Evolutionary conservation across 2,113 vertebrate genomes (phyloP), one percentile per base, ranked within the genome.

Genomic region (Zosterops japonicus): DNA sequence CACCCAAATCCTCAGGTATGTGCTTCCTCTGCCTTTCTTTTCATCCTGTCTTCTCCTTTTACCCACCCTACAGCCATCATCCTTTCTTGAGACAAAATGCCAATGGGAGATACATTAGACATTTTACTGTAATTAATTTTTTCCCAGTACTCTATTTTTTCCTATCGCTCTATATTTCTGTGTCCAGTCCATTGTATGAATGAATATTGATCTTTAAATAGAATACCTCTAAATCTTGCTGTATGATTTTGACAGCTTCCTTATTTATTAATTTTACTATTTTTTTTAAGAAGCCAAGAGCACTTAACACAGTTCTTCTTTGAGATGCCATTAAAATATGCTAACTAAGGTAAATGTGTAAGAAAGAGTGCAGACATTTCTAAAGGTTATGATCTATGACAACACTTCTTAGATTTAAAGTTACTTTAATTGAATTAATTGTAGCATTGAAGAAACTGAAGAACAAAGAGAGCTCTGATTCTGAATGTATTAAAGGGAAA

Each of bases 361-460:
- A 87, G 71, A 87, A 56, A 61, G 52, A 96, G 92, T 44, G 74
- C 33, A 96, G 95, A 77, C 82, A 89, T 77, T 96, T 97, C 93
- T 92, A 96, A 96, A 97, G 96, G 96, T 97, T 98, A 90, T 96
- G 94, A 89, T 97, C 93, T 97, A 75, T 94, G 91, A 96, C 92
- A 97, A 94, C 21, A 21, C 46, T 90, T 96, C 86, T 88, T 65
- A 95, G 69, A 81, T 96, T 94, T 93, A 86, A 87, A 96, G 68
- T 90, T 91, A 64, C 35, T 95, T 97, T 97, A 97, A 97, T 96
- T 96, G 88, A 97, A 96, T 97, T 97, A 97, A 97, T 97, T 97
- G 83, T 95, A 96, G 9, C 89, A 84, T 16, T 90, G 89, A 95
- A 95, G 65, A 94, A 96, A 78, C 67, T 72, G 75, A 96, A 95